Conservation (phyloP, 2,797 vertebrate species). For the Mus spretus region DNA sequence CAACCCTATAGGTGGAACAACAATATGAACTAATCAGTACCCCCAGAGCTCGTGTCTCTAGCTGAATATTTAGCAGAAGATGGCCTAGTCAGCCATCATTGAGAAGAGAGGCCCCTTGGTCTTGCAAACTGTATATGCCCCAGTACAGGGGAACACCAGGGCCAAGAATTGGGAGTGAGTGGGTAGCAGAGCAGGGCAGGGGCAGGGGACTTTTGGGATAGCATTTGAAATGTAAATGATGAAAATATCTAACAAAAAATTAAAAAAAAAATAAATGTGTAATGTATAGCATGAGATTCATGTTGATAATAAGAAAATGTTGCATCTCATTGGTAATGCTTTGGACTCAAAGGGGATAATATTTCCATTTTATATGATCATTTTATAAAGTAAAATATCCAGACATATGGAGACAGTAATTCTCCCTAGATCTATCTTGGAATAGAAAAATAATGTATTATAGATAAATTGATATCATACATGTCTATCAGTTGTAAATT, state of each 20-base stretch:
- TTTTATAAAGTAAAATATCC: conserved; percentile 71
- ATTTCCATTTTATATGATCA: conserved; percentile 34
- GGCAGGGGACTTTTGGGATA: too few species aligned
- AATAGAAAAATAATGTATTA: conserved; percentile 45
- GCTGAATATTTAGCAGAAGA: too few species aligned
- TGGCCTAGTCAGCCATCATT: too few species aligned
- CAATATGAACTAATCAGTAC: too few species aligned
- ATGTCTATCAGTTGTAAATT: conserved; percentile 58
- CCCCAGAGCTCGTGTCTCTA: too few species aligned
- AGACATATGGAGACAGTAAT: conserved; percentile 45
- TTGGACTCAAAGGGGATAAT: background rate
- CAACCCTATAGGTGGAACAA: too few species aligned
- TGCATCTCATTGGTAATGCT: conserved; percentile 37
- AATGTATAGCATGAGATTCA: background rate
- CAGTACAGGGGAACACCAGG: too few species aligned
- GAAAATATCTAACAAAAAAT: conserved; percentile 40
- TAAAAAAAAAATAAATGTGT: background rate
- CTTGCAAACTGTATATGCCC: too few species aligned
- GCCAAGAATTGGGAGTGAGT: too few species aligned
- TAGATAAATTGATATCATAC: conserved; percentile 58
- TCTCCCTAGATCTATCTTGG: conserved; percentile 11
- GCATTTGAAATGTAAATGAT: too few species aligned
- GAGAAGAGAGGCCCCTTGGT: too few species aligned
- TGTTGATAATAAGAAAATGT: conserved; percentile 43
- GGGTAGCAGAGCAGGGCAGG: too few species aligned